Percentiles rank a stretch among this genome's conserved stretches.
Evolutionary conservation across 2,113 vertebrate genomes (phyloP).

Genomic region (Balaenoptera acutorostrata): DNA sequence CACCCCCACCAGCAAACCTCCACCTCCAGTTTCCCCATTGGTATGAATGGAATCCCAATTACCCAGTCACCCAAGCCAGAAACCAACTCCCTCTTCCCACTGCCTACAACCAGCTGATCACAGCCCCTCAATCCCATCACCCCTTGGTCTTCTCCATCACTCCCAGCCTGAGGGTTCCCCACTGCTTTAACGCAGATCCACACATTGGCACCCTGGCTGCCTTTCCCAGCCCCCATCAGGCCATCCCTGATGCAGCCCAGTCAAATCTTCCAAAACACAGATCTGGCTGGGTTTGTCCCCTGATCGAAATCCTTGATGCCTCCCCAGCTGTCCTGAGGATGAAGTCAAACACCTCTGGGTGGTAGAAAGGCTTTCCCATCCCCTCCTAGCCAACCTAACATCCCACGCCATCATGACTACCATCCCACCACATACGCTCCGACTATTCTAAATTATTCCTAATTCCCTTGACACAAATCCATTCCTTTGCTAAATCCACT

Average conservation of each 20-base stretch:
- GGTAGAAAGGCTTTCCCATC: neutral
- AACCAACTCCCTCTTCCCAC: neutral
- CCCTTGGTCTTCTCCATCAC: neutral
- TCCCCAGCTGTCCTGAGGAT: neutral
- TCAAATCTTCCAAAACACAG: neutral
- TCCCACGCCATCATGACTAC: accelerated
- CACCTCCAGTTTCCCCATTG: neutral
- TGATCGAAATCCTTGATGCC: neutral
- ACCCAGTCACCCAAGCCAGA: neutral
- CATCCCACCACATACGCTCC: neutral
- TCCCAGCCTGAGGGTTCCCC: neutral
- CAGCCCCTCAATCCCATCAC: neutral
- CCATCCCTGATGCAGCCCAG: neutral
- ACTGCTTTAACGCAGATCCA: neutral
- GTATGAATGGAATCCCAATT: neutral
- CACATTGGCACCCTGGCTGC: neutral
- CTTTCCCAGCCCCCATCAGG: neutral
- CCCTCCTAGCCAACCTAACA: neutral
- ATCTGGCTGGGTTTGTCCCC: neutral
- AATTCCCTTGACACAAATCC: neutral
- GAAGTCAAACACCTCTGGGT: neutral
- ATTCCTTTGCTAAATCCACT: neutral
- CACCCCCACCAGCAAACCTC: neutral
- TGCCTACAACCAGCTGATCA: neutral
- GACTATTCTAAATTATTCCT: neutral